phyloP scores from a whole-genome alignment of 64 coral and sea anemone genomes.

The Catalaphyllia jardinei region DNA sequence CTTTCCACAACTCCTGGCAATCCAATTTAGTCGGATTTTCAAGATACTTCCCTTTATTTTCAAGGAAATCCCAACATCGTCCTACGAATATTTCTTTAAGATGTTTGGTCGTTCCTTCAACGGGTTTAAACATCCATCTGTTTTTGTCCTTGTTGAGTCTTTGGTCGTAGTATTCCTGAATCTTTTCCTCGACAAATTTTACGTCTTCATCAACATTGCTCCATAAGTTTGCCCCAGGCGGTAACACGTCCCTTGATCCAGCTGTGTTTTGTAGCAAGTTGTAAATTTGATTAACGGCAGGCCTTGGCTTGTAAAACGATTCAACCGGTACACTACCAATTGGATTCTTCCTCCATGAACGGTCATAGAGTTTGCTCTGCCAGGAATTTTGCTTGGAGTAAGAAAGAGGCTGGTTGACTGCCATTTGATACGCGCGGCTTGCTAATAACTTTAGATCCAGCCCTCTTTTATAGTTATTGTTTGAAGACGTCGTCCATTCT shows the following conservation, averaged over 20 bases:
- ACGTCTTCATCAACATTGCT: slow-evolving; percentile 19
- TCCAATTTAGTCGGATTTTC: slow-evolving; percentile 45
- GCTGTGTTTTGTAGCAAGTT: background rate
- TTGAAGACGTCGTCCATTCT: background rate
- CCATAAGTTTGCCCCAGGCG: background rate
- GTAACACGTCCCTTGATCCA: background rate
- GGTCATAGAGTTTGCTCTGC: background rate
- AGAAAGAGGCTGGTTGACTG: background rate
- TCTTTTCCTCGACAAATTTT: slow-evolving; percentile 43
- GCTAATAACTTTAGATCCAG: background rate
- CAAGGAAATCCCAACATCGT: slow-evolving; percentile 89
- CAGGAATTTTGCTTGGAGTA: background rate
- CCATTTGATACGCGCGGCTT: slow-evolving; percentile 2
- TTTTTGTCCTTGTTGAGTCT: slow-evolving; percentile 57
- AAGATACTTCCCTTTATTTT: slow-evolving; percentile 51
- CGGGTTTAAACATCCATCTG: slow-evolving; percentile 79
- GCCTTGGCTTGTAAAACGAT: background rate
- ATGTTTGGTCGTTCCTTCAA: slow-evolving; percentile 75
- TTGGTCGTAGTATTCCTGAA: slow-evolving; percentile 73
- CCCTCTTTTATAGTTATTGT: background rate
- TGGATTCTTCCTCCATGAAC: slow-evolving; percentile 1
- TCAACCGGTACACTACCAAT: background rate
- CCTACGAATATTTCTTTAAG: slow-evolving; percentile 85
- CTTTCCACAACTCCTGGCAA: slow-evolving; percentile 69
- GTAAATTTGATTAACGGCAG: background rate